Evolutionary conservation across 2,888 invertebrate genomes (phyloP).

Genomic region (Papilio demoleus): DNA sequence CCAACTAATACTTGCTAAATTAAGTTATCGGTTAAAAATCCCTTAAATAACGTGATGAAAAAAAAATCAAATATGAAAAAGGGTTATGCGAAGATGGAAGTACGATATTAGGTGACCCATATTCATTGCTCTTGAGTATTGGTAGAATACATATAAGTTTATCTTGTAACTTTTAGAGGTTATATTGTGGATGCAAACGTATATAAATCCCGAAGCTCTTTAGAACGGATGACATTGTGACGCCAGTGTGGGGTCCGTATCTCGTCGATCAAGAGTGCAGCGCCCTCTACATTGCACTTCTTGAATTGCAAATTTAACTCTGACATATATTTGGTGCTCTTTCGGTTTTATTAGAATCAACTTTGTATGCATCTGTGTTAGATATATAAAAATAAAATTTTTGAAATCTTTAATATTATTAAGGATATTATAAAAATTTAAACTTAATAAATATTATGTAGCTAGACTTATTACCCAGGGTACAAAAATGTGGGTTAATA

Average conservation of each 20-base stretch:
- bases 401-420: too few relatives aligned
- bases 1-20: too few relatives aligned
- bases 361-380: constrained; percentile 2
- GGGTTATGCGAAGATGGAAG: too few relatives aligned
- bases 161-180: not conserved
- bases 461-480: too few relatives aligned
- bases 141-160: not conserved
- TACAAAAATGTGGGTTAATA: too few relatives aligned
- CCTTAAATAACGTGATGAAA: too few relatives aligned
- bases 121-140: too few relatives aligned
- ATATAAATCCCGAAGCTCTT: constrained; percentile 9
- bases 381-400: not conserved
- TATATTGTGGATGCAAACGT: constrained; percentile 2
- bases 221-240: constrained; percentile 30
- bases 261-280: constrained; percentile 21
- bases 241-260: constrained; percentile 9
- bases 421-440: too few relatives aligned
- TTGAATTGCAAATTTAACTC: constrained; percentile 26
- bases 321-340: constrained; percentile 18
- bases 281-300: constrained; percentile 12
- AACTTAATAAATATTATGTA: too few relatives aligned
- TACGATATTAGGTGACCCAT: too few relatives aligned
- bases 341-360: constrained; percentile 7
- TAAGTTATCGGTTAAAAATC: too few relatives aligned
- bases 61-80: too few relatives aligned